Evolutionary conservation across 2,888 invertebrate genomes (phyloP).

Genomic region (Mactromeris polynyma): DNA sequence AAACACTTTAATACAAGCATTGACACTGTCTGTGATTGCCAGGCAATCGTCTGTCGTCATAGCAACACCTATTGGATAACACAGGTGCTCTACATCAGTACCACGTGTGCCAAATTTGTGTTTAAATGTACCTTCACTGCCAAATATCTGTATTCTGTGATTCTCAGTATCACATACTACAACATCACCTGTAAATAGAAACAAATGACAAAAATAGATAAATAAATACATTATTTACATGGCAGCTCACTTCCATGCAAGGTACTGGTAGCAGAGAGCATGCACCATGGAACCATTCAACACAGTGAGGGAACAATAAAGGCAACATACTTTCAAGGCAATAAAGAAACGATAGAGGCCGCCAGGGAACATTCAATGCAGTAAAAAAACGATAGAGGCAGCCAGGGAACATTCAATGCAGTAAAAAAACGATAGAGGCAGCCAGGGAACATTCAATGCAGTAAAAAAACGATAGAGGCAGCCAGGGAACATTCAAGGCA

Average conservation of each 20-base stretch:
- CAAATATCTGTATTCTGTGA: slow-evolving; percentile 84
- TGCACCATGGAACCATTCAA: background rate
- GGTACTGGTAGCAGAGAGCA: background rate
- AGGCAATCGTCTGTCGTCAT: slow-evolving; percentile 82
- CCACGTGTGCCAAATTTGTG: slow-evolving; percentile 83
- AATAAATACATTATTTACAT: background rate
- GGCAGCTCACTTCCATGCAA: background rate
- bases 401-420: too few relatives aligned
- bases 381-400: too few relatives aligned
- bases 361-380: too few relatives aligned
- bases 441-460: too few relatives aligned
- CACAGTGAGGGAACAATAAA: background rate
- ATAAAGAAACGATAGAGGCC: too few relatives aligned
- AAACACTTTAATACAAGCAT: slow-evolving; percentile 84
- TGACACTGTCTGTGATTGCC: slow-evolving; percentile 85
- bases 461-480: too few relatives aligned
- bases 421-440: too few relatives aligned
- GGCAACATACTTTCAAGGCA: background rate
- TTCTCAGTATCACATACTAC: slow-evolving; percentile 85
- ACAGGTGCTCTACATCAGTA: slow-evolving; percentile 76
- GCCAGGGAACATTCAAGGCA: too few relatives aligned
- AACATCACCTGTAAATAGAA: slow-evolving; percentile 80
- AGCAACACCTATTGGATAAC: slow-evolving; percentile 84
- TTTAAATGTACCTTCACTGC: slow-evolving; percentile 81
- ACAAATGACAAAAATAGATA: too few relatives aligned